Percentiles rank a stretch among this genome's conserved stretches.
These are phyloP conservation scores for Sacculina carcini DNA, from an alignment of 2,888 invertebrate species.

Conservation along the genomic window DNA sequence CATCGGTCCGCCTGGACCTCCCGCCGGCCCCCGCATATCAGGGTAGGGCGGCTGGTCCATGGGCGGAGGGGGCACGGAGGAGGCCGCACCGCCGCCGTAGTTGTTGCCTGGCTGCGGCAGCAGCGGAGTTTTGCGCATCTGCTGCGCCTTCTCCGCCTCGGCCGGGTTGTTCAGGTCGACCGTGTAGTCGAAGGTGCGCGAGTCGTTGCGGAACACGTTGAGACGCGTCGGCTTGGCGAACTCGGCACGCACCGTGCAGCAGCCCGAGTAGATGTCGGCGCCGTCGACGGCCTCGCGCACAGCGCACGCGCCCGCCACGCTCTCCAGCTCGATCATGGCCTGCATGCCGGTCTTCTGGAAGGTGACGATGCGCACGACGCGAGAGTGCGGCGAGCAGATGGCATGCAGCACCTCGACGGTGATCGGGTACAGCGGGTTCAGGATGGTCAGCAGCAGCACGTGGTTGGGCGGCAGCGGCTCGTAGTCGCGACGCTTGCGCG, in stretches of 20 bases:
- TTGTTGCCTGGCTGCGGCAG: not conserved
- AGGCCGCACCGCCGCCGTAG: no score
- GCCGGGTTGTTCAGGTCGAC: no score
- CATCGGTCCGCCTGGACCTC: not conserved
- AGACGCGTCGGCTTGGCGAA: slow-evolving; percentile 3
- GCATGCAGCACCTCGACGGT: slow-evolving; percentile 97
- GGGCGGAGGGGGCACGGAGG: no score
- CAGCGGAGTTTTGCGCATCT: slow-evolving; percentile 1
- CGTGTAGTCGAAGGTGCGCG: slow-evolving; percentile 1
- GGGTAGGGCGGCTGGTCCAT: no score
- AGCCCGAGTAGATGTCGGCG: slow-evolving; percentile 6
- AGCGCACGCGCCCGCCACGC: slow-evolving; percentile 1
- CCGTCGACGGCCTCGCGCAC: slow-evolving; percentile 1
- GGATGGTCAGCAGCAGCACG: slow-evolving; percentile 84
- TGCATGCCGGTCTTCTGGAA: slow-evolving; percentile 97
- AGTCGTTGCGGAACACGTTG: slow-evolving; percentile 2
- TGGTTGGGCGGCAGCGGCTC: slow-evolving; percentile 78
- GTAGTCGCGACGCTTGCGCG: slow-evolving; percentile 1
- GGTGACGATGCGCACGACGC: slow-evolving; percentile 88
- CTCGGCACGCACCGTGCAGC: slow-evolving; percentile 4
- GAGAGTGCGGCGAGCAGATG: slow-evolving; percentile 80
- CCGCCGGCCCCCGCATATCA: no score
- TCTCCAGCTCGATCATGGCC: slow-evolving; percentile 65
- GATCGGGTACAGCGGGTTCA: slow-evolving; percentile 95
- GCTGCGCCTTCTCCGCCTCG: not conserved